phyloP scores from a whole-genome alignment of 2,888 invertebrate species.

The Meteorus colon region DNA sequence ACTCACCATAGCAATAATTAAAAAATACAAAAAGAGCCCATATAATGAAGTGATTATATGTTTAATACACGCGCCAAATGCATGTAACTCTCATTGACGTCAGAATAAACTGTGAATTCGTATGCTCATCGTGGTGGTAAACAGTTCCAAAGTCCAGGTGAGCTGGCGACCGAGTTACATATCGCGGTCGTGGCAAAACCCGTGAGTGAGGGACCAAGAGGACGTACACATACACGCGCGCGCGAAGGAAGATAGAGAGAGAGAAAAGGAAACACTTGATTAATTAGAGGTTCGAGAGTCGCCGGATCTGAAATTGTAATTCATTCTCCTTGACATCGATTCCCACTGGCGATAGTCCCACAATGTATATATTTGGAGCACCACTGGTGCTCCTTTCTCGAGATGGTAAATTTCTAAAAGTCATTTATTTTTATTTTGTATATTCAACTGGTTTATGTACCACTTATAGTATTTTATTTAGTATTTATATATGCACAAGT shows the following conservation, averaged over 20 bases:
- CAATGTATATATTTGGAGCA: slow-evolving; percentile 14
- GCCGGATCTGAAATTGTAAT: slow-evolving; percentile 48
- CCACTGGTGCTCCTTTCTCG: not conserved
- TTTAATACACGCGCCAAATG: slow-evolving; percentile 7
- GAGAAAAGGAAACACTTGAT: slow-evolving; percentile 27
- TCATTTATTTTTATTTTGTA: slow-evolving; percentile 13
- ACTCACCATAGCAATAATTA: not conserved
- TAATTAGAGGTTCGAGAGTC: slow-evolving; percentile 36
- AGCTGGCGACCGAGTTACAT: slow-evolving; percentile 67
- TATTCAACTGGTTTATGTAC: slow-evolving; percentile 3
- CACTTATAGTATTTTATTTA: not conserved
- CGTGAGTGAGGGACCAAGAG: not conserved
- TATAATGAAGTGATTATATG: slow-evolving; percentile 12
- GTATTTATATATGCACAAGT: slow-evolving; percentile 3
- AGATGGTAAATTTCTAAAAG: slow-evolving; percentile 14
- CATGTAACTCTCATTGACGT: slow-evolving; percentile 35
- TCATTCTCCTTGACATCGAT: slow-evolving; percentile 51
- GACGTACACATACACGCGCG: not conserved
- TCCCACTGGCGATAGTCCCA: slow-evolving; percentile 29
- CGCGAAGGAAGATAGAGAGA: slow-evolving; percentile 27
- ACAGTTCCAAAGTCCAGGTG: slow-evolving; percentile 41
- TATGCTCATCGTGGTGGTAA: slow-evolving; percentile 32
- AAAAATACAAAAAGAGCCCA: not conserved
- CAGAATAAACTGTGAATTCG: slow-evolving; percentile 31
- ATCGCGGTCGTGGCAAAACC: slow-evolving; percentile 63